Evolutionary conservation across 2,113 vertebrate genomes (phyloP).

Genomic region (Jacana jacana): DNA sequence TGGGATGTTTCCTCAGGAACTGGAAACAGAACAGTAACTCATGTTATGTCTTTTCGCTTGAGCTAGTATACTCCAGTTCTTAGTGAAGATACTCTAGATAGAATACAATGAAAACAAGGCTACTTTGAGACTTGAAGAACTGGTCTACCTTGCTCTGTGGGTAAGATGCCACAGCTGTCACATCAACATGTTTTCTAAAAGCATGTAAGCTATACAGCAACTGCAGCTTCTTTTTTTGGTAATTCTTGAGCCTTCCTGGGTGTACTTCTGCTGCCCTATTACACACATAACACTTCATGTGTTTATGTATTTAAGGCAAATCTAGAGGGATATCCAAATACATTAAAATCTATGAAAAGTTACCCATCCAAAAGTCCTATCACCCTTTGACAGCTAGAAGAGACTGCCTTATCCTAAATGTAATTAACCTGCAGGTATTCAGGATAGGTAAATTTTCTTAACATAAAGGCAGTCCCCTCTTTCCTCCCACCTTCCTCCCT

Average conservation of each 20-base stretch:
- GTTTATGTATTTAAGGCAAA: background rate
- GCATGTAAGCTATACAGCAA: background rate
- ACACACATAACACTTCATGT: background rate
- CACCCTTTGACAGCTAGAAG: background rate
- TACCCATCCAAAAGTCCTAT: background rate
- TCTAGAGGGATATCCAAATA: background rate
- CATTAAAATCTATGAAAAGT: background rate
- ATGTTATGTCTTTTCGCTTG: accelerated
- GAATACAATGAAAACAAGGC: background rate
- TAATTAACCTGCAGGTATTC: background rate
- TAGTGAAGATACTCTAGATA: accelerated
- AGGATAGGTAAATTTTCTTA: background rate
- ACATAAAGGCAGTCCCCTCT: background rate
- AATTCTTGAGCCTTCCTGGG: background rate
- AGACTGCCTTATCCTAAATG: background rate
- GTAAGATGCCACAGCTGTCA: background rate
- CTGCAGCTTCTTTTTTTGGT: background rate
- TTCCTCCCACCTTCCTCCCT: too few relatives aligned
- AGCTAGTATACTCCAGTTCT: background rate
- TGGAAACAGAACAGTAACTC: too few relatives aligned
- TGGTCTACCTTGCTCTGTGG: background rate
- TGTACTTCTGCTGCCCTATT: background rate
- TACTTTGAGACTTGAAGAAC: background rate
- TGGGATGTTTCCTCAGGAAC: too few relatives aligned
- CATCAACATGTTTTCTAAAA: background rate